Evolutionary conservation across 35 echinoderm and acorn worm genomes (phyloP).

Genomic region (Hemicentrotus pulcherrimus): DNA sequence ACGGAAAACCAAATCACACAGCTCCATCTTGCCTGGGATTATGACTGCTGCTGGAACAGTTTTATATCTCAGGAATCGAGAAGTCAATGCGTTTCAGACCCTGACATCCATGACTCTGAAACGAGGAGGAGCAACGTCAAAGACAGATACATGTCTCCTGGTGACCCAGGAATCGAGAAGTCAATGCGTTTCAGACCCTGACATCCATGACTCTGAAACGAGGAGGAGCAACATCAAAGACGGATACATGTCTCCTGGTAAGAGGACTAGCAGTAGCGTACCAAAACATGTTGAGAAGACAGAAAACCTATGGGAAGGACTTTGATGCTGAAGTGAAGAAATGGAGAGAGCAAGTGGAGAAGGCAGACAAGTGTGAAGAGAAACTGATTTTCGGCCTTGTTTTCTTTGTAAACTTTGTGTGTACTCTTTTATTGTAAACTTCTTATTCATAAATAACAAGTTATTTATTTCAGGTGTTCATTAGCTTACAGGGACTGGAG

Average conservation of each 20-base stretch:
- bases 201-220: too few relatives aligned
- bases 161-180: conserved; percentile 45
- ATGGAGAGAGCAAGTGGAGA: conserved; percentile 46
- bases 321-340: conserved; percentile 46
- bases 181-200: conserved; percentile 52
- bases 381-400: neutral
- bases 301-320: conserved; percentile 23
- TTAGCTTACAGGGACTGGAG: too few relatives aligned
- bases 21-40: conserved; percentile 35
- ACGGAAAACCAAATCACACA: neutral
- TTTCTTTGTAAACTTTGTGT: too few relatives aligned
- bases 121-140: conserved; percentile 17
- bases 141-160: neutral
- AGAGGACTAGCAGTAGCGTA: conserved; percentile 19
- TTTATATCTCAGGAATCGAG: conserved; percentile 47
- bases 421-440: too few relatives aligned
- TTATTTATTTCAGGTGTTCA: too few relatives aligned
- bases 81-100: conserved; percentile 52
- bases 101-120: conserved; percentile 52
- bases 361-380: neutral
- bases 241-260: neutral
- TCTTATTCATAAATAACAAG: too few relatives aligned
- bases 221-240: too few relatives aligned
- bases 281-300: neutral
- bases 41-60: conserved; percentile 47